These are phyloP conservation scores for Germaria angustata DNA, from an alignment of 2,888 invertebrate species.

Conservation along the genomic window DNA sequence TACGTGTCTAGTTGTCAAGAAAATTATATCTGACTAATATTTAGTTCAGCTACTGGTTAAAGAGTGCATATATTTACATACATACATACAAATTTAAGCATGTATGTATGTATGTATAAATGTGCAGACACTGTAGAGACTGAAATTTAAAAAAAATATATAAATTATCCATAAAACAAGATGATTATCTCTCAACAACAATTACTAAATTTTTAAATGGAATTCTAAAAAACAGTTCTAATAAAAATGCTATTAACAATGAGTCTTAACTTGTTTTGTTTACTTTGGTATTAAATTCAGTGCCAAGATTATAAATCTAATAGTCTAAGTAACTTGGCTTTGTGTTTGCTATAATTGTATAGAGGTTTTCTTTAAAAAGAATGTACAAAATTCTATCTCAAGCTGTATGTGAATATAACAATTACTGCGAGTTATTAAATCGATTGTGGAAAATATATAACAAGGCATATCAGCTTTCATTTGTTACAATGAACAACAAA, in stretches of 20 bases:
- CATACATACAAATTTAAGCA: no score
- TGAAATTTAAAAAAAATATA: no score
- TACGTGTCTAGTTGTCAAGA: no score
- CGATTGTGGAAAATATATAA: background rate
- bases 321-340: background rate
- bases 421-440: conserved; percentile 18
- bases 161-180: background rate
- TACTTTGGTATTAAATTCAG: background rate
- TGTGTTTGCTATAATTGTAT: background rate
- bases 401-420: conserved; percentile 12
- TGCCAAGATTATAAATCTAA: background rate
- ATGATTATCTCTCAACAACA: conserved; percentile 35
- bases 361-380: background rate
- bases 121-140: no score
- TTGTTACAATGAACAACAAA: conserved; percentile 3
- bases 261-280: background rate
- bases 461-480: conserved; percentile 52
- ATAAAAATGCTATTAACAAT: background rate
- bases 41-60: no score
- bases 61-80: no score
- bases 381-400: conserved; percentile 22
- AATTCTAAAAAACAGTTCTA: background rate
- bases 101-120: no score
- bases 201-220: conserved; percentile 26
- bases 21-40: background rate